Conservation (phyloP, 2,113 vertebrate species). For the Muntiacus muntjak region DNA sequence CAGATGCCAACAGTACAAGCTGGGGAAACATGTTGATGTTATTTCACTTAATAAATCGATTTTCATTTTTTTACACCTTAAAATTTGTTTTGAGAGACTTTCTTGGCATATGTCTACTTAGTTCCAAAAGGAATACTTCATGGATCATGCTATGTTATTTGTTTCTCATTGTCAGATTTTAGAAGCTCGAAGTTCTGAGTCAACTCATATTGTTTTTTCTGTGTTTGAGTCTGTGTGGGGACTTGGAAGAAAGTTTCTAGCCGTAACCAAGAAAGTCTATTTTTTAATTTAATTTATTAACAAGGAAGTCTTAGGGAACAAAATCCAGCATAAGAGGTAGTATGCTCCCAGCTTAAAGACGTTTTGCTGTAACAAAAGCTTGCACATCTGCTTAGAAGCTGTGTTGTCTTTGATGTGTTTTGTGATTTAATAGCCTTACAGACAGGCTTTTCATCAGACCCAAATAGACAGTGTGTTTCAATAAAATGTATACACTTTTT, state of each 20-base stretch:
- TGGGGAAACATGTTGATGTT: neutral
- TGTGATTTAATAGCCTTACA: neutral
- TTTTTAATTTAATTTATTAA: neutral
- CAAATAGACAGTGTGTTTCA: neutral
- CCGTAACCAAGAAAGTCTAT: neutral
- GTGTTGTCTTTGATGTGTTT: neutral
- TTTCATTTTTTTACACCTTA: neutral
- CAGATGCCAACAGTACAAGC: neutral
- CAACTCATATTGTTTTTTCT: neutral
- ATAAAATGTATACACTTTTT: neutral
- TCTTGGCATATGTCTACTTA: neutral
- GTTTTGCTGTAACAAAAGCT: neutral
- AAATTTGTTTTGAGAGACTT: neutral
- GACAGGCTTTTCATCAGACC: neutral
- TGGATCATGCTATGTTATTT: neutral
- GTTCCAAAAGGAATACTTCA: neutral
- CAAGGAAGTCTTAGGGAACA: neutral
- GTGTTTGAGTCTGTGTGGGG: neutral
- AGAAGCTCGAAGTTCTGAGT: neutral
- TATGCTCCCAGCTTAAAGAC: neutral
- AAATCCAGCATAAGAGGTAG: neutral
- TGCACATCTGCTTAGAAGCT: neutral
- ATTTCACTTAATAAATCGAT: constrained; percentile 14
- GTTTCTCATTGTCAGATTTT: neutral
- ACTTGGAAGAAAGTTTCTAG: neutral